Conservation (phyloP, 2,797 vertebrate species). For the Uromys caudimaculatus region DNA sequence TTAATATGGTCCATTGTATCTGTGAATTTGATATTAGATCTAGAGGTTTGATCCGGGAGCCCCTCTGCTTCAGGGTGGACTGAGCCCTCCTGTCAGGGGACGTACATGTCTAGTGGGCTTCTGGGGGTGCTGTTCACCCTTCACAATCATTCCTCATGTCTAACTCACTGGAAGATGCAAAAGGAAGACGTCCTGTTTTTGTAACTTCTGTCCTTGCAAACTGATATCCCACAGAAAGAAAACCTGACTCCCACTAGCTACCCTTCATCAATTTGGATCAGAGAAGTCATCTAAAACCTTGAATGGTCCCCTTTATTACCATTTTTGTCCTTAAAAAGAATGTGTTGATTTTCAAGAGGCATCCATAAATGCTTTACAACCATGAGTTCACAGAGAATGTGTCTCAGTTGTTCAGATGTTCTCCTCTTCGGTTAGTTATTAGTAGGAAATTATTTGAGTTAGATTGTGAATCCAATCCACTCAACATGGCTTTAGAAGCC, state of each 20-base stretch:
- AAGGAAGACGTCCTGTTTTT: not conserved
- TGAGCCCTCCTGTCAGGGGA: not conserved
- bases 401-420: not conserved
- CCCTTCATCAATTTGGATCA: not conserved
- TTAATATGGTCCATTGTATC: not conserved
- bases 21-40: not conserved
- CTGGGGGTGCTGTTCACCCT: not conserved
- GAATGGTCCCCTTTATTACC: not conserved
- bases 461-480: not conserved
- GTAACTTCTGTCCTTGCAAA: not conserved
- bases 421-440: not conserved
- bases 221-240: not conserved
- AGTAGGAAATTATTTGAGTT: not conserved
- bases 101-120: not conserved
- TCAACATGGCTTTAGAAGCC: not conserved
- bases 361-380: not conserved
- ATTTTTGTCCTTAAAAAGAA: not conserved
- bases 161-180: not conserved
- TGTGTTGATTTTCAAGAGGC: not conserved
- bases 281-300: conserved; percentile 17
- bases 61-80: not conserved
- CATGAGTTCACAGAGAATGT: not conserved
- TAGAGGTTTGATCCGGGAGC: not conserved
- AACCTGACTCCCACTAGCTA: not conserved
- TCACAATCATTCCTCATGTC: not conserved